Conservation (phyloP, 2,888 invertebrate species). For the Ligdia adustata region DNA sequence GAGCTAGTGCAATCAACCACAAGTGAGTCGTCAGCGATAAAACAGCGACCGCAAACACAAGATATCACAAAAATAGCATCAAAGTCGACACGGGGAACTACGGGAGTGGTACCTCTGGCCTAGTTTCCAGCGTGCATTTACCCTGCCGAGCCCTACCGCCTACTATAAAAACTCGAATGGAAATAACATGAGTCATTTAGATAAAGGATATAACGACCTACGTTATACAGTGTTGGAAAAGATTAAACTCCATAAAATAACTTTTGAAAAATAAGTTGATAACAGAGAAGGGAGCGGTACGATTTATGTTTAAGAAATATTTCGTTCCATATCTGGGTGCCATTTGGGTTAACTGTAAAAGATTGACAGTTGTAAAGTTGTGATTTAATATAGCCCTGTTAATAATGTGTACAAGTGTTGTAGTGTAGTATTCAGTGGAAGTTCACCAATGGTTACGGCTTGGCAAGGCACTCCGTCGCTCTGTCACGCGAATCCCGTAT, state of each 20-base stretch:
- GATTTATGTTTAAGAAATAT: conserved; percentile 20
- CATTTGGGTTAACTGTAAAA: conserved; percentile 12
- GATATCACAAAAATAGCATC: conserved; percentile 74
- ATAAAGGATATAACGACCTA: conserved; percentile 32
- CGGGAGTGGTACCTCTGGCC: conserved; percentile 65
- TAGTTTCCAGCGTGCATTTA: conserved; percentile 62
- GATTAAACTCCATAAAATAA: conserved; percentile 22
- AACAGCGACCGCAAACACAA: conserved; percentile 67
- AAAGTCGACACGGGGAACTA: conserved; percentile 59
- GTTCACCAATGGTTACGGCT: conserved; percentile 36
- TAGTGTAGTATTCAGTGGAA: conserved; percentile 18
- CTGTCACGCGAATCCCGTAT: conserved; percentile 59
- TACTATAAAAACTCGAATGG: conserved; percentile 51
- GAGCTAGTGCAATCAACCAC: conserved; percentile 51
- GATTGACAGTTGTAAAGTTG: conserved; percentile 9
- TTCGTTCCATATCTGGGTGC: conserved; percentile 7
- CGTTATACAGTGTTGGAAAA: conserved; percentile 30
- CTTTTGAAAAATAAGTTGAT: conserved; percentile 19
- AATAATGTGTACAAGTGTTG: not conserved
- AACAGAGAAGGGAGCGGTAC: conserved; percentile 8
- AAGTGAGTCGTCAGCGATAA: conserved; percentile 58
- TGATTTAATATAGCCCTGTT: conserved; percentile 11
- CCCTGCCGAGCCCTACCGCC: conserved; percentile 44
- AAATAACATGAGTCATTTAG: conserved; percentile 29
- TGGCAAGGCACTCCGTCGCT: conserved; percentile 40